These are phyloP conservation scores for Neotoma lepida DNA, from an alignment of 2,113 vertebrate genomes.

Conservation along the genomic window DNA sequence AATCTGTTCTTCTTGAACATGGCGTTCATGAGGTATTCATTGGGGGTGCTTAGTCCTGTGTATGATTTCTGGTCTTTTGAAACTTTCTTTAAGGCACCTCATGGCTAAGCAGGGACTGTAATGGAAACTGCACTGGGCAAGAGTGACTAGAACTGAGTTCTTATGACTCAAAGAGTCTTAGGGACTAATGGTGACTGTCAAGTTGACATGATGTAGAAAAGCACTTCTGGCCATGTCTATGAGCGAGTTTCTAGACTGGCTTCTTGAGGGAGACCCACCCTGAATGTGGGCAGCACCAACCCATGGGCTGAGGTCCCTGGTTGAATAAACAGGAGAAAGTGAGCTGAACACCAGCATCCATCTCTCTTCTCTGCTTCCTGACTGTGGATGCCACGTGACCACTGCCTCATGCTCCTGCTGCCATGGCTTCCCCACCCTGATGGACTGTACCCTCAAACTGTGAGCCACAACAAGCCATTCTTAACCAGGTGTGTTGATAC, in stretches of 20 bases:
- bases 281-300: background rate
- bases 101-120: background rate
- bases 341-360: background rate
- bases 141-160: background rate
- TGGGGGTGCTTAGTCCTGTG: background rate
- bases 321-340: background rate
- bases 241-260: background rate
- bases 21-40: too few relatives aligned
- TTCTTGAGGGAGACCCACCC: background rate
- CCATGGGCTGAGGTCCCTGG: background rate
- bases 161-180: background rate
- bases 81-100: background rate
- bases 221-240: background rate
- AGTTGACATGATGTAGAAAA: background rate
- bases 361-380: background rate
- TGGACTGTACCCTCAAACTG: background rate
- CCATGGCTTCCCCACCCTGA: background rate
- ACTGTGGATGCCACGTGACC: background rate
- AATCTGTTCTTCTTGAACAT: background rate
- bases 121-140: background rate
- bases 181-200: background rate
- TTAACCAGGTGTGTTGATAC: background rate
- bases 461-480: background rate
- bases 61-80: background rate
- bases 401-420: rapidly evolving